These are phyloP conservation scores for Falco columbarius DNA, from an alignment of 2,797 vertebrate species.

Conservation along the genomic window DNA sequence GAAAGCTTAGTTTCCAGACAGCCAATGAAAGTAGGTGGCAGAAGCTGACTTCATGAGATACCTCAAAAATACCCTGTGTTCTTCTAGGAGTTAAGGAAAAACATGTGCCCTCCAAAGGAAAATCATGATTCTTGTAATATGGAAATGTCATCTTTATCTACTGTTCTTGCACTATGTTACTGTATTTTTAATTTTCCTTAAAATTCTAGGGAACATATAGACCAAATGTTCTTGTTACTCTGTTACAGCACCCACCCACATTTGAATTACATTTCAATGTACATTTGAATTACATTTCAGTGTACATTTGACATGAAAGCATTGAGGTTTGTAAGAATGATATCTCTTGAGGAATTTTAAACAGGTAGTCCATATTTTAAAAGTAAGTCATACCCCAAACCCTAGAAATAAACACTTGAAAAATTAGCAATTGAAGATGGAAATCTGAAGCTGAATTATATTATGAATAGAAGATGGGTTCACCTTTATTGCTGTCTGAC, in stretches of 20 bases:
- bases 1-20: not conserved
- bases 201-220: not conserved
- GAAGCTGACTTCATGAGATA: not conserved
- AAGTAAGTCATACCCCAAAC: not conserved
- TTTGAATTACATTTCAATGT: not conserved
- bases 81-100: not conserved
- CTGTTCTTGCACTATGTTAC: not conserved
- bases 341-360: not conserved
- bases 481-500: not conserved
- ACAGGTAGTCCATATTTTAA: not conserved
- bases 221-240: not conserved
- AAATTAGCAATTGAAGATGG: not conserved
- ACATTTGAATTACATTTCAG: not conserved
- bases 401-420: not conserved
- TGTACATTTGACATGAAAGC: not conserved
- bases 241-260: not conserved
- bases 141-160: not conserved
- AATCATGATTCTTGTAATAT: not conserved
- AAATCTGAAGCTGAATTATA: not conserved
- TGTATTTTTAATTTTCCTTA: not conserved
- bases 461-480: not conserved
- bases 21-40: not conserved
- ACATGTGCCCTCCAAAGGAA: not conserved
- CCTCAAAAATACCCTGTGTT: not conserved
- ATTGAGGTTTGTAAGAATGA: not conserved